phyloP scores from a whole-genome alignment of 2,888 invertebrate species.

The Laspeyria flexula region DNA sequence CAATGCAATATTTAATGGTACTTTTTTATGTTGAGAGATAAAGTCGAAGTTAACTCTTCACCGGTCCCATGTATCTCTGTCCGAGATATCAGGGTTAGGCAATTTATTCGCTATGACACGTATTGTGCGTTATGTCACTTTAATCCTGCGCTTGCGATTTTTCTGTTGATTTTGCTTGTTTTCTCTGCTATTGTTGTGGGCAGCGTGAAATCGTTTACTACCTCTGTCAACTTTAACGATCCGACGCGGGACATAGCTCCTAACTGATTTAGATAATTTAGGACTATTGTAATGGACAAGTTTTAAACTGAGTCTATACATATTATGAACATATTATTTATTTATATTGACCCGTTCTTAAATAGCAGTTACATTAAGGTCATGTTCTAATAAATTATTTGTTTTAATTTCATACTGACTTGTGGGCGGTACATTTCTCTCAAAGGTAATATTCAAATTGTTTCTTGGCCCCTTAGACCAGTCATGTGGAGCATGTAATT shows the following conservation, averaged over 20 bases:
- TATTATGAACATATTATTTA: too few species aligned
- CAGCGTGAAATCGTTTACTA: slow-evolving; percentile 57
- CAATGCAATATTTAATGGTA: slow-evolving; percentile 56
- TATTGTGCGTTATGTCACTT: slow-evolving; percentile 63
- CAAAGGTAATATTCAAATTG: slow-evolving; percentile 25
- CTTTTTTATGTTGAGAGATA: slow-evolving; percentile 62
- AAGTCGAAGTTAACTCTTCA: slow-evolving; percentile 54
- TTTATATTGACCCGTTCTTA: too few species aligned
- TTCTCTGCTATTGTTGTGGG: slow-evolving; percentile 57
- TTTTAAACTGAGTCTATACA: background rate
- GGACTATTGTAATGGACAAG: slow-evolving; percentile 7
- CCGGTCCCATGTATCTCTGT: slow-evolving; percentile 65
- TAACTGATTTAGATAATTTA: slow-evolving; percentile 48
- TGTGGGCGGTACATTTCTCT: slow-evolving; percentile 34
- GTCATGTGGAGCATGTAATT: slow-evolving; percentile 26
- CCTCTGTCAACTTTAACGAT: slow-evolving; percentile 60
- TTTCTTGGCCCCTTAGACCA: slow-evolving; percentile 15
- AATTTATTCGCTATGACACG: slow-evolving; percentile 74
- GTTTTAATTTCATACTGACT: slow-evolving; percentile 19
- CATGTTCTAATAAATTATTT: slow-evolving; percentile 13
- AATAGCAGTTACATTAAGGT: slow-evolving; percentile 1
- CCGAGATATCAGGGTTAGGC: slow-evolving; percentile 63
- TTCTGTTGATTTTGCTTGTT: slow-evolving; percentile 60
- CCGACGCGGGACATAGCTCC: slow-evolving; percentile 42
- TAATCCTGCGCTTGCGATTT: slow-evolving; percentile 58